A percentile compares a stretch with the other conserved stretches of the same genome.
phyloP scores from a whole-genome alignment of 2,797 vertebrate species.

The Parauchenoglanis ngamensis region DNA sequence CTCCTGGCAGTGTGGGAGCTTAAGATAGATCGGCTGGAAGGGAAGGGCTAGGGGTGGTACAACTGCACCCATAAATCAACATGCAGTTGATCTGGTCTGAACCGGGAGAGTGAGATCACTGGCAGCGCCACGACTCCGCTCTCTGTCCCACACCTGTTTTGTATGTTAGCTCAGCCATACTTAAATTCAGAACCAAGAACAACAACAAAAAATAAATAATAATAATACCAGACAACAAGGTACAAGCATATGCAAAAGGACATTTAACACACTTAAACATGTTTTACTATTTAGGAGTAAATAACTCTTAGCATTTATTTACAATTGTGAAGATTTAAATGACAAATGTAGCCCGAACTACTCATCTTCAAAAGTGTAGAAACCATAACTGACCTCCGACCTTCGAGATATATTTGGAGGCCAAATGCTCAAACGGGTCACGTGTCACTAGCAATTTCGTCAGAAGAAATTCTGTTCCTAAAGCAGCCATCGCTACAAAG shows the following conservation, averaged over 20 bases:
- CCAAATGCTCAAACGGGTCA: not conserved
- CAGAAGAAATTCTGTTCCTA: conserved; percentile 31
- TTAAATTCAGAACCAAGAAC: not conserved
- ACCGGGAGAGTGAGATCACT: conserved; percentile 37
- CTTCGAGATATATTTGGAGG: conserved; percentile 21
- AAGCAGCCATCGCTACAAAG: conserved; percentile 38
- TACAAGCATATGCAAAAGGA: not conserved
- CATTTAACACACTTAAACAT: not conserved
- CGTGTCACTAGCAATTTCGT: conserved; percentile 14
- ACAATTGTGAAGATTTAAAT: not conserved
- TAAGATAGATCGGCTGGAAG: conserved; percentile 39
- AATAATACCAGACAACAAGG: not conserved
- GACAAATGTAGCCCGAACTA: not conserved
- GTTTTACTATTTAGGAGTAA: not conserved
- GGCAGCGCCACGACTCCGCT: conserved; percentile 19
- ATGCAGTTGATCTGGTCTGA: conserved; percentile 30
- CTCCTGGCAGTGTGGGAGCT: conserved; percentile 26
- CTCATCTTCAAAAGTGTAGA: not conserved
- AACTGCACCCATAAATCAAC: conserved; percentile 45
- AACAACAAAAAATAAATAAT: not conserved
- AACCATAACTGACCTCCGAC: not conserved
- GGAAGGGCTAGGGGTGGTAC: conserved; percentile 28
- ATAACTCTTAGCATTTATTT: not conserved
- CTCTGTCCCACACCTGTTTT: conserved; percentile 34
- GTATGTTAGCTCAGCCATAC: not conserved